Evolutionary conservation across 2,113 vertebrate species (phyloP).

Genomic region (Lepus americanus): DNA sequence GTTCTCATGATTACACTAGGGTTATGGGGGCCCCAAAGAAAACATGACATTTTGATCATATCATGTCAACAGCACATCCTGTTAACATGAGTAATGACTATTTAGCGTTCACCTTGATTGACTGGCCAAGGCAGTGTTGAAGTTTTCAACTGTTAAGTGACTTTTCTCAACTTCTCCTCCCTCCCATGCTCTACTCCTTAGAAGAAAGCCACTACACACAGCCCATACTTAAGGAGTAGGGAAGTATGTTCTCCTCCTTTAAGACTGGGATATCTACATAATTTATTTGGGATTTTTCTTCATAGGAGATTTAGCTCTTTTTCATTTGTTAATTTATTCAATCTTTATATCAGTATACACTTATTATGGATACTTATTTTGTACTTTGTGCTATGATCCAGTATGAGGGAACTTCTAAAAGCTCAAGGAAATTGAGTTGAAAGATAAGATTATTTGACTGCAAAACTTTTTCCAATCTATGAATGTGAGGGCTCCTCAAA

Average conservation of each 20-base stretch:
- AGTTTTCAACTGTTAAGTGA: not conserved
- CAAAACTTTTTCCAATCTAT: too few species aligned
- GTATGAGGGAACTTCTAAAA: too few species aligned
- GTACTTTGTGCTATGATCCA: too few species aligned
- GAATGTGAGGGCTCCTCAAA: too few species aligned
- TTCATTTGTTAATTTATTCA: not conserved
- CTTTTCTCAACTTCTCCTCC: not conserved
- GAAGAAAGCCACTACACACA: too few species aligned
- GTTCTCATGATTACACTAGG: too few species aligned
- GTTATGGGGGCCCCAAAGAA: not conserved
- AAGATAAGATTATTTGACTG: too few species aligned
- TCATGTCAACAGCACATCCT: not conserved
- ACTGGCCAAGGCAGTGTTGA: not conserved
- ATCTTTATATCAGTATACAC: not conserved
- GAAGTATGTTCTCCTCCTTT: not conserved
- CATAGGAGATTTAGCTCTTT: not conserved
- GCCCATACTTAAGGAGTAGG: not conserved
- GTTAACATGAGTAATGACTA: not conserved
- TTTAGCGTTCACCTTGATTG: not conserved
- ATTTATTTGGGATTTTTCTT: conserved; percentile 39
- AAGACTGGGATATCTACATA: not conserved
- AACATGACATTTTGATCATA: not conserved
- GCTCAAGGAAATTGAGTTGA: too few species aligned
- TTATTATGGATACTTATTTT: not conserved
- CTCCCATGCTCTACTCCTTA: not conserved